A percentile compares a stretch with the other conserved stretches of the same genome.
Conservation (phyloP, 2,888 invertebrate species). For the Mythimna pallens region DNA sequence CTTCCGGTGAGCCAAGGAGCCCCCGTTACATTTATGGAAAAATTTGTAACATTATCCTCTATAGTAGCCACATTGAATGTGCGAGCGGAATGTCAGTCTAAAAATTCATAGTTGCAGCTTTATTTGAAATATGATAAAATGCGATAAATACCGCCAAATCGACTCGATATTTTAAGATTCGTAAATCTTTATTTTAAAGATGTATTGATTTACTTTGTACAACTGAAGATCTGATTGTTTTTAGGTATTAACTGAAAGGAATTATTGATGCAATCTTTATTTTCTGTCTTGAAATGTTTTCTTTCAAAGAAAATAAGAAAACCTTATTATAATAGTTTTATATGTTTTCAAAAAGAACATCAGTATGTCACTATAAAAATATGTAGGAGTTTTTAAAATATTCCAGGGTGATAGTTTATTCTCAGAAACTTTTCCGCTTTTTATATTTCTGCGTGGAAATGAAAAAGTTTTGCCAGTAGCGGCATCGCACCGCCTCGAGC, state of each 20-base stretch:
- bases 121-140: conserved; percentile 12
- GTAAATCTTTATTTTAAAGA: conserved; percentile 16
- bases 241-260: neutral
- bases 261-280: neutral
- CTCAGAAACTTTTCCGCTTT: conserved; percentile 65
- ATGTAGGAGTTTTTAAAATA: conserved; percentile 48
- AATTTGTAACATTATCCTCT: conserved; percentile 39
- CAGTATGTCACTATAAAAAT: conserved; percentile 43
- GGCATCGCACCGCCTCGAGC: conserved; percentile 68
- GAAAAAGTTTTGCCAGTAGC: conserved; percentile 72
- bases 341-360: conserved; percentile 29
- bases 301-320: neutral
- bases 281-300: neutral
- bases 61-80: neutral
- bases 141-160: conserved; percentile 8
- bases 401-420: conserved; percentile 67
- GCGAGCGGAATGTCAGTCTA: neutral
- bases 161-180: conserved; percentile 29
- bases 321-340: neutral
- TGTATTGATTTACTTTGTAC: conserved; percentile 12
- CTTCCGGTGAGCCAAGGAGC: conserved; percentile 79
- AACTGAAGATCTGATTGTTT: conserved; percentile 4
- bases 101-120: neutral
- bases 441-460: conserved; percentile 73
- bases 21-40: conserved; percentile 69